Base-by-base conservation (phyloP, 1,140 invertebrate genomes). In the Drosophila tsacasi region DNA sequence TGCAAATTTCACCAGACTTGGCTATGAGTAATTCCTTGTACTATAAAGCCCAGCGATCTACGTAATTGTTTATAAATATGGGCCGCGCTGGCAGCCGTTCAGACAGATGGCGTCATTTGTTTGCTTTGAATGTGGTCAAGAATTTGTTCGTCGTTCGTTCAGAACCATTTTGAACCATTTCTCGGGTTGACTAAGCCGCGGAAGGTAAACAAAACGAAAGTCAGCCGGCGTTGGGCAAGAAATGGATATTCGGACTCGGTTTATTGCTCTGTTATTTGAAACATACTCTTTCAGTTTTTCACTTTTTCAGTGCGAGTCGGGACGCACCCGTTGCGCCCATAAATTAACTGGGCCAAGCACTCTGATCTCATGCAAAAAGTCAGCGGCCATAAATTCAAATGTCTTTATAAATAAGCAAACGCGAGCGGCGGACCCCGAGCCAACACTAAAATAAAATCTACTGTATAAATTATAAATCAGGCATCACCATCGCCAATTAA, bases 281-380 rank as follows among this genome's bases (percentile, higher is more conserved):
- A 83, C 85, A 90, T 76, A 69, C 71, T 73, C 68, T 81, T 84
- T 52, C 7, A 30, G 54, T 47, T 72, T 58, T 65, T 23, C 37
- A n/a, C 54, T 57, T 57, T 54, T 57, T 39, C 35, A 23, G 35
- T 17, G 32, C 52, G 46, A 72, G 54, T 55, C 39, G 60, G 47
- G 37, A 68, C 71, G 74, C 30, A 61, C 62, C 44, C 71, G 68
- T 58, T 44, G 55, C 69, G 69, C 73, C 50, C 85, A 90, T 89
- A 89, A 89, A 89, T 89, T 84, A 73, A 74, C 46, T 75, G 59
- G 81, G 76, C 76, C 76, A 72, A 59, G 69, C 68, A 73, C 68
- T 73, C 83, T 83, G 83, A 87, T 87, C 71, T 86, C 83, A 84
- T 84, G 85, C 85, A 73, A 90, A 87, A 89, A 81, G 46, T 67